Percentiles rank a stretch among this genome's conserved stretches.
phyloP scores from a whole-genome alignment of 2,797 vertebrate species.

The Helicolenus hilgendorfi region DNA sequence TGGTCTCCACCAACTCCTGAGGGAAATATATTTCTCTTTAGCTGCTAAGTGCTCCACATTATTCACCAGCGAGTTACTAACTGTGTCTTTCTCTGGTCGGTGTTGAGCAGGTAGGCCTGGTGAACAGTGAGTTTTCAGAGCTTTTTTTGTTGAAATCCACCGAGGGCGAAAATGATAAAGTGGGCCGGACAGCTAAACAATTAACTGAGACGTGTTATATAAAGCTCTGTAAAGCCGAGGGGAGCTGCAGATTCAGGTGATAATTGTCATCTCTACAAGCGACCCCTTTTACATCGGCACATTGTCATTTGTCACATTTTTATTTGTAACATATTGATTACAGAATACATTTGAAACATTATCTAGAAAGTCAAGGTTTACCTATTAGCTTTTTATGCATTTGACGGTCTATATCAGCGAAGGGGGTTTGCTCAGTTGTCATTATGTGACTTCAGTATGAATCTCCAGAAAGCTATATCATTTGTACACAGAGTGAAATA shows the following conservation, averaged over 20 bases:
- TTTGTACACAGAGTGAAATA: neutral
- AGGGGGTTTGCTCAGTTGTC: neutral
- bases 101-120: neutral
- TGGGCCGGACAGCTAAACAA: neutral
- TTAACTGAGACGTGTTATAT: neutral
- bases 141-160: neutral
- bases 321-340: no score
- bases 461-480: neutral
- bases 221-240: neutral
- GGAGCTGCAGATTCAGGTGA: neutral
- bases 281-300: neutral
- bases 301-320: neutral
- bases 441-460: neutral
- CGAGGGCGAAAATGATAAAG: no score
- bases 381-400: no score
- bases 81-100: neutral
- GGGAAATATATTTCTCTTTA: neutral
- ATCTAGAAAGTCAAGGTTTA: no score
- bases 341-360: no score
- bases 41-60: neutral
- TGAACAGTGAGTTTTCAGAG: neutral
- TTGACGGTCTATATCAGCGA: neutral
- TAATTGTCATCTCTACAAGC: neutral
- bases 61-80: neutral
- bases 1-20: neutral